These are phyloP conservation scores for Drosophila borealis DNA, from an alignment of 2,888 invertebrate species.

Conservation along the genomic window DNA sequence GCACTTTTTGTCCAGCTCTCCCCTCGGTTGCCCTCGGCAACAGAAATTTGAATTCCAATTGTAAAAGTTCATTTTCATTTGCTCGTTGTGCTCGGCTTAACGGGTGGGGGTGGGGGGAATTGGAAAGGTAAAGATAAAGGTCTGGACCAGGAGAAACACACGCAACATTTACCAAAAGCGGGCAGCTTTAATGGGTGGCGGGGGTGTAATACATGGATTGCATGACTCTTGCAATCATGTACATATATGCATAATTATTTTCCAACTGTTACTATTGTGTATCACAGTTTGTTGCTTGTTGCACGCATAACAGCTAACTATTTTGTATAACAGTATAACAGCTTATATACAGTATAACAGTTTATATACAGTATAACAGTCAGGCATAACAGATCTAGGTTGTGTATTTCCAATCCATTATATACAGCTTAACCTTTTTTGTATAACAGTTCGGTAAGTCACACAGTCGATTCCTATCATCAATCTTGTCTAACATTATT, in stretches of 20 bases:
- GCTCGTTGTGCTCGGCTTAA: constrained; percentile 36
- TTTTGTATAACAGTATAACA: no score
- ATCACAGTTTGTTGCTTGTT: constrained; percentile 25
- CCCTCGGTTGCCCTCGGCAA: constrained; percentile 11
- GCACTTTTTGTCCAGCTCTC: constrained; percentile 43
- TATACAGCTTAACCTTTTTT: no score
- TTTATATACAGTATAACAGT: no score
- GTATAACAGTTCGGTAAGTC: no score
- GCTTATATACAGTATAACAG: no score
- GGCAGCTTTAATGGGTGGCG: not conserved
- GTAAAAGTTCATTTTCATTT: constrained; percentile 58
- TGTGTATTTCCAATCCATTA: no score
- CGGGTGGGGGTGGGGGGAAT: constrained; percentile 1
- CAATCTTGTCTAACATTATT: not conserved
- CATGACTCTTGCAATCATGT: constrained; percentile 57
- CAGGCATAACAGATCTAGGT: no score
- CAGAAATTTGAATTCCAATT: constrained; percentile 67
- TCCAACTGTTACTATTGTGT: constrained; percentile 25
- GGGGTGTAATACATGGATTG: constrained; percentile 26
- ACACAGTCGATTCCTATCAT: no score
- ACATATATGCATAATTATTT: constrained; percentile 47
- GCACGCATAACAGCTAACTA: no score
- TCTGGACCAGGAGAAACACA: constrained; percentile 16
- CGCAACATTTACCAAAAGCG: constrained; percentile 2
- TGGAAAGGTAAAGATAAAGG: constrained; percentile 21